Percentiles rank a stretch among this genome's conserved stretches.
Conservation (phyloP, 53 echinoderm and acorn worm species). For the Crossaster papposus region DNA sequence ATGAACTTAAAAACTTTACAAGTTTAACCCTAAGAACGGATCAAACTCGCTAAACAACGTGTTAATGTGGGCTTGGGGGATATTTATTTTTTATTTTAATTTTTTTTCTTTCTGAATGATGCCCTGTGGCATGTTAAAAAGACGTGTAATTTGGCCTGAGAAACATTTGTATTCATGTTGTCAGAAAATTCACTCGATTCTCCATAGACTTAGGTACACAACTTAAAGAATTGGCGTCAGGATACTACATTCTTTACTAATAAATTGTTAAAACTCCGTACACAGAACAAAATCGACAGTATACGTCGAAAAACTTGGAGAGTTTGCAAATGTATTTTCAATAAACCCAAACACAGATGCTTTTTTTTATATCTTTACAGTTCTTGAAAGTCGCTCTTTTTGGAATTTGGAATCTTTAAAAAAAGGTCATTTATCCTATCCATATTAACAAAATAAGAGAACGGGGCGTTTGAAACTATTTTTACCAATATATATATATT, state of each 20-base stretch:
- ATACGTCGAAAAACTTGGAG: not conserved
- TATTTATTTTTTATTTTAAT: not conserved
- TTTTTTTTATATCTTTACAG: not conserved
- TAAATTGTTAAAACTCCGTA: no score
- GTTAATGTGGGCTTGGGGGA: not conserved
- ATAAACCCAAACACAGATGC: not conserved
- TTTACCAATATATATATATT: constrained; percentile 48
- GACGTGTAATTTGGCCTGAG: no score
- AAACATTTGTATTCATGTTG: no score
- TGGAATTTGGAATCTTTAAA: not conserved
- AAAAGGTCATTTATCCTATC: not conserved
- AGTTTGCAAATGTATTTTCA: not conserved
- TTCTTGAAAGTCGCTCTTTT: not conserved
- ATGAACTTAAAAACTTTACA: not conserved
- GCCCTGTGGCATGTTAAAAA: no score
- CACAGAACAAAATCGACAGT: no score
- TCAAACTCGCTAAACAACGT: not conserved
- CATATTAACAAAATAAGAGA: not conserved
- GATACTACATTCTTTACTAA: not conserved
- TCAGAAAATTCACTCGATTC: no score
- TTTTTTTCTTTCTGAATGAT: not conserved
- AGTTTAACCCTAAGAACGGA: not conserved
- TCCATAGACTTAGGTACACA: no score
- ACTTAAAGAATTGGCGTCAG: not conserved
- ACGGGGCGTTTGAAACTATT: constrained; percentile 2